phyloP scores from a whole-genome alignment of 2,888 invertebrate genomes.

The Cheilosia scutellata region DNA sequence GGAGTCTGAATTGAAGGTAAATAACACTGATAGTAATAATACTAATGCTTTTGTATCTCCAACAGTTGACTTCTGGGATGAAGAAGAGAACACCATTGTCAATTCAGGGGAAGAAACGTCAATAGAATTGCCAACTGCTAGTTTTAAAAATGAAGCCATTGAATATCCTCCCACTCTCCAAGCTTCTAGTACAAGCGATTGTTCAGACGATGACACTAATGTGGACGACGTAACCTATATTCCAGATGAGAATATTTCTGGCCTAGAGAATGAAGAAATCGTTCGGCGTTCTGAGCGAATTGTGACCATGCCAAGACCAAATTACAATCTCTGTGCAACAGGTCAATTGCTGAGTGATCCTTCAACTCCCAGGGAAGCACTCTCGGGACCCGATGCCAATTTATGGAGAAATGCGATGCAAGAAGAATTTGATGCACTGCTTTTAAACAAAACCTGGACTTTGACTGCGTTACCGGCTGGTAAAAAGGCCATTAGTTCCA shows the following conservation, averaged over 20 bases:
- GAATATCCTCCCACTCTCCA: constrained; percentile 13
- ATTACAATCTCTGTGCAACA: too few relatives aligned
- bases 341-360: too few relatives aligned
- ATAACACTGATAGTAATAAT: constrained; percentile 1
- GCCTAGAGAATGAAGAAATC: neutral
- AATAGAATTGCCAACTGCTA: constrained; percentile 29
- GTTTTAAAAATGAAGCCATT: constrained; percentile 19
- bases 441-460: constrained; percentile 47
- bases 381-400: constrained; percentile 33
- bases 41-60: constrained; percentile 14
- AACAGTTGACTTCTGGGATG: neutral
- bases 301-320: too few relatives aligned
- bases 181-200: constrained; percentile 16
- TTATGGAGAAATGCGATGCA: constrained; percentile 44
- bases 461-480: constrained; percentile 53
- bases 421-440: constrained; percentile 44
- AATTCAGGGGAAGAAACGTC: constrained; percentile 33
- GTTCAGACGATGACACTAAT: constrained; percentile 22
- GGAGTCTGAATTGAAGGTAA: constrained; percentile 27
- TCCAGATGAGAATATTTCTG: constrained; percentile 30
- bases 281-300: too few relatives aligned
- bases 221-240: constrained; percentile 12
- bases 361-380: constrained; percentile 28
- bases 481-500: too few relatives aligned
- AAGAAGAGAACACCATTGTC: constrained; percentile 18